phyloP scores from a whole-genome alignment of 1,140 invertebrate species.

The Megalopta genalis region DNA sequence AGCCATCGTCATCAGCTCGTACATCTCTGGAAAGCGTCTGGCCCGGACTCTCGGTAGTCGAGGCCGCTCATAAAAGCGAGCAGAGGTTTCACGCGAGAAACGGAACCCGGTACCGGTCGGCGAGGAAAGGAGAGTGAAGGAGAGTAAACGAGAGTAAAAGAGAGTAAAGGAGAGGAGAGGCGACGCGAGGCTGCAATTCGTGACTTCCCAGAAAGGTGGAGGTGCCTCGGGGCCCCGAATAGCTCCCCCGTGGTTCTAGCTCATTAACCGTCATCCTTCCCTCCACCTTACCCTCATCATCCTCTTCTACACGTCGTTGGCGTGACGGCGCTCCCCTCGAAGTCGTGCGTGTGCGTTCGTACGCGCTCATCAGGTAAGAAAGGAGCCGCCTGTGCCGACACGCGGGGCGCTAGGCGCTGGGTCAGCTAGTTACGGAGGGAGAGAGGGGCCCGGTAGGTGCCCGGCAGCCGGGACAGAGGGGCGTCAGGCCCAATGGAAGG shows the following conservation, averaged over 20 bases:
- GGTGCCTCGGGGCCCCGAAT: conserved; percentile 49
- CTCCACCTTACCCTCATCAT: conserved; percentile 53
- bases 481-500: conserved; percentile 37
- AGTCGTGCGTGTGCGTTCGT: conserved; percentile 58
- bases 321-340: conserved; percentile 56
- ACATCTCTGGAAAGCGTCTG: conserved; percentile 41
- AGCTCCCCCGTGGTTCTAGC: conserved; percentile 75
- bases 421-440: conserved; percentile 73
- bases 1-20: conserved; percentile 45
- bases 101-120: conserved; percentile 38
- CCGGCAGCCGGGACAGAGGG: conserved; percentile 43
- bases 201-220: conserved; percentile 72
- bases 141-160: not conserved
- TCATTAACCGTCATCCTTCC: conserved; percentile 76
- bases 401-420: conserved; percentile 78
- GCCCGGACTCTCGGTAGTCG: conserved; percentile 28
- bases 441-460: conserved; percentile 50
- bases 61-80: conserved; percentile 39
- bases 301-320: conserved; percentile 65
- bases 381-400: conserved; percentile 79
- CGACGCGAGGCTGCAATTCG: conserved; percentile 59
- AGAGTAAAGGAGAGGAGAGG: not conserved
- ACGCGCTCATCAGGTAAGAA: conserved; percentile 78
- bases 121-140: not conserved
- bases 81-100: conserved; percentile 58